These are phyloP conservation scores for Hypercompe scribonia DNA, from an alignment of 2,888 invertebrate genomes.

Conservation along the genomic window DNA sequence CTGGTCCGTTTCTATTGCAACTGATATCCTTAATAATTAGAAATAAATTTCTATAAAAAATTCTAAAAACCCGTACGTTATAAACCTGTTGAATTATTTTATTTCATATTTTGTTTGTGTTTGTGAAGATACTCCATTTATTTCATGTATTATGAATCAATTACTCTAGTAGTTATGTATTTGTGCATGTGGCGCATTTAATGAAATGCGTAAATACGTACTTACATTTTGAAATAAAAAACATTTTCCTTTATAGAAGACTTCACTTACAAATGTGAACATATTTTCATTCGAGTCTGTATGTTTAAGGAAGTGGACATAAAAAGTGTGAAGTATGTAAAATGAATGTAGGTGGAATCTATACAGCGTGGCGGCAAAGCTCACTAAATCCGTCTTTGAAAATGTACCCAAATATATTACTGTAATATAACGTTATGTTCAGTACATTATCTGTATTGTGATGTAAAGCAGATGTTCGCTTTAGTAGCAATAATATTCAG, in stretches of 20 bases:
- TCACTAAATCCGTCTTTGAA: constrained; percentile 49
- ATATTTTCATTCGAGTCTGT: constrained; percentile 7
- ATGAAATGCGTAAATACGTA: no score
- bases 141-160: no score
- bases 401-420: constrained; percentile 51
- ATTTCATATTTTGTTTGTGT: no score
- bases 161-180: no score
- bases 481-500: constrained; percentile 33
- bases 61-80: no score
- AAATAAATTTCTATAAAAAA: no score
- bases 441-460: constrained; percentile 43
- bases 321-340: constrained; percentile 35
- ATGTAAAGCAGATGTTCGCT: constrained; percentile 45
- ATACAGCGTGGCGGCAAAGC: constrained; percentile 45
- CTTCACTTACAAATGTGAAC: not conserved
- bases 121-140: no score
- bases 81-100: no score
- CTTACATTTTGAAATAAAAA: no score
- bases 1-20: no score
- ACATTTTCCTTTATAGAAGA: not conserved
- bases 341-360: constrained; percentile 39
- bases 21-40: no score
- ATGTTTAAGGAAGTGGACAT: constrained; percentile 30
- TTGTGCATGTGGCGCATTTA: no score
- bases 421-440: constrained; percentile 45